Base-by-base conservation (phyloP, 1,140 invertebrate genomes). In the Acyrthosiphon pisum region DNA sequence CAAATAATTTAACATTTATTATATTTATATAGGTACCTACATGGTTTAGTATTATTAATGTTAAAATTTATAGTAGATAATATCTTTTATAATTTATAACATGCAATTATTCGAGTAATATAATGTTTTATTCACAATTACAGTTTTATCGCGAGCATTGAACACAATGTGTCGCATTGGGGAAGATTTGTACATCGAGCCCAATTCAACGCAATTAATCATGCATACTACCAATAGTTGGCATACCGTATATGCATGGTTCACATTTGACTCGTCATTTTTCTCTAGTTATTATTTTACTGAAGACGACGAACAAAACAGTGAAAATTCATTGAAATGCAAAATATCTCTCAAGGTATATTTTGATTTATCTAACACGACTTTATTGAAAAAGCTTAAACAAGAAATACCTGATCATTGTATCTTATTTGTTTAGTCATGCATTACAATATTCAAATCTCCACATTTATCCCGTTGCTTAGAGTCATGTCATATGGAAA, bases 271-370 rank as follows among this genome's bases (percentile, higher is more conserved):
- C 9, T 50, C 81, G 8, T 84, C 91, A 86, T 93, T 93, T 86
- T 93, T 93, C 7, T 93, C 91, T 44, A 93, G 81, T 93, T 93
- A 93, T 56, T 93, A 93, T 93, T 93, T 93, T 44, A 86, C 91
- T 11, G 76, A 93, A 84, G 91, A 93, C 6, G 91, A 93, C 9
- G 91, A 93, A 84, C 91, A 86, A 56, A 93, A 93, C 26, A 93
- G 81, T n/a, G 91, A 93, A 41, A 93, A 41, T 56, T 93, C 91
- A 30, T 93, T 93, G 18, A 93, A 93, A 86, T 93, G 91, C 44
- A 93, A 93, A 93, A 93, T 93, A 53, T 93, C 91, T 0, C 91
- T 93, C 4, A 93, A 56, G 91, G 91, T 93, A 93, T 30, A 89
- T 89, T 56, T n/a, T n/a, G 18, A 50, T 30, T n/a, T 46, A 20